These are phyloP conservation scores for Scaptomyza polygonia DNA, from an alignment of 2,888 invertebrate genomes.

Conservation along the genomic window DNA sequence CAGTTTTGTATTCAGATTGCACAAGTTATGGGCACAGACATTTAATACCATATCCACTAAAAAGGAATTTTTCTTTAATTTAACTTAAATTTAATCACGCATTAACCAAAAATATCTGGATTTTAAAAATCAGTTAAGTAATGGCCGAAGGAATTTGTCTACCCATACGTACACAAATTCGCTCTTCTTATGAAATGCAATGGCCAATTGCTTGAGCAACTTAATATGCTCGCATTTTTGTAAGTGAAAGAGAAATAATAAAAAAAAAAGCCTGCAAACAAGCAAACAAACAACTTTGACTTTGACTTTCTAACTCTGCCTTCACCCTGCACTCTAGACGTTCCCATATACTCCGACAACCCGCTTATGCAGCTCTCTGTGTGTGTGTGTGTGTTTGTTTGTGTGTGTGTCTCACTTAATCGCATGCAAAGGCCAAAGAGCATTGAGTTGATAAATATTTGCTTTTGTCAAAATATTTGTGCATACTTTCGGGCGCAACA, in stretches of 20 bases:
- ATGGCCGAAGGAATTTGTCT: no score
- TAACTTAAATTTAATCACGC: no score
- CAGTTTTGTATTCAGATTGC: no score
- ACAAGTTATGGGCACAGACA: no score
- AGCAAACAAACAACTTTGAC: constrained; percentile 70
- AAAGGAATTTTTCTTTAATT: no score
- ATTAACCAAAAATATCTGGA: no score
- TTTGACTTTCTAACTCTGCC: constrained; percentile 67
- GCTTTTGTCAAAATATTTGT: constrained; percentile 71
- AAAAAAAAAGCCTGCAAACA: constrained; percentile 44
- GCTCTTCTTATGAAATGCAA: neutral
- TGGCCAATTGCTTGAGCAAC: neutral
- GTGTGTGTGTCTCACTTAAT: constrained; percentile 29
- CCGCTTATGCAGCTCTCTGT: neutral
- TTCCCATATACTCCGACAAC: neutral
- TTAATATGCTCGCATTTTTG: constrained; percentile 16
- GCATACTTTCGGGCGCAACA: constrained; percentile 57
- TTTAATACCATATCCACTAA: no score
- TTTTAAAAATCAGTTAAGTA: no score
- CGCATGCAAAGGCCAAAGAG: constrained; percentile 65
- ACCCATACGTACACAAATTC: neutral
- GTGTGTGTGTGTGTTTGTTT: neutral
- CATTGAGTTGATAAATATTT: constrained; percentile 72
- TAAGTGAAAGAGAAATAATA: constrained; percentile 3
- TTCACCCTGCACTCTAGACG: constrained; percentile 40